Evolutionary conservation across 2,113 vertebrate genomes (phyloP).

Genomic region (Bagarius yarrelli): DNA sequence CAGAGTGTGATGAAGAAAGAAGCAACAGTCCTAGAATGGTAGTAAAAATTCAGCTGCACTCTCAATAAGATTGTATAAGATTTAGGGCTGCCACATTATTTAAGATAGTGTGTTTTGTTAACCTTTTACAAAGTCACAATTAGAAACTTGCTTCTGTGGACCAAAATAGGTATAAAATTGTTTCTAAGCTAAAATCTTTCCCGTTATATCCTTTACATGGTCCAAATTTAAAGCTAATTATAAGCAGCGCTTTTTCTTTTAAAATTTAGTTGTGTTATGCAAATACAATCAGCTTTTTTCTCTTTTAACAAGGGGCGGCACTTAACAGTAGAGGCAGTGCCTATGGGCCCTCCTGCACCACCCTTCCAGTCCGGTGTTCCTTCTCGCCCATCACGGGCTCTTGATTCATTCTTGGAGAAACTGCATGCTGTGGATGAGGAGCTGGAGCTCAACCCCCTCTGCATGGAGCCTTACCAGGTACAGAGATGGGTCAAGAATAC

Average conservation of each 20-base stretch:
- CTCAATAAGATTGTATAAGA: background rate
- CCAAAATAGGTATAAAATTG: background rate
- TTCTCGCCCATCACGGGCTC: slow-evolving; percentile 61
- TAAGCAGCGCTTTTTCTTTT: background rate
- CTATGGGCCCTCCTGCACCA: slow-evolving; percentile 81
- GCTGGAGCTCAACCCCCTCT: slow-evolving; percentile 75
- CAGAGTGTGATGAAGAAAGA: slow-evolving; percentile 70
- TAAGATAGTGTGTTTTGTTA: background rate
- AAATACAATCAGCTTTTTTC: slow-evolving; percentile 44
- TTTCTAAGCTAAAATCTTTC: background rate
- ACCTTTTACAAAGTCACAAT: background rate
- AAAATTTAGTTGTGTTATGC: background rate
- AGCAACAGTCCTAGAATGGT: slow-evolving; percentile 46
- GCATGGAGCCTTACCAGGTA: slow-evolving; percentile 84
- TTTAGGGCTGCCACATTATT: background rate
- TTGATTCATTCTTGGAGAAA: slow-evolving; percentile 84
- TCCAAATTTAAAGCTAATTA: background rate
- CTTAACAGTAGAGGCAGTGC: slow-evolving; percentile 77
- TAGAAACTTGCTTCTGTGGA: background rate
- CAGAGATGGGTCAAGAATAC: background rate
- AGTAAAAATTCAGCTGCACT: too few relatives aligned
- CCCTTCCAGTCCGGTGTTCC: slow-evolving; percentile 58
- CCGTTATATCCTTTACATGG: background rate
- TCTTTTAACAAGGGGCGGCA: slow-evolving; percentile 61
- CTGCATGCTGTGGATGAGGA: slow-evolving; percentile 86